These are phyloP conservation scores for Balaeniceps rex DNA, from an alignment of 2,113 vertebrate genomes.

Conservation along the genomic window DNA sequence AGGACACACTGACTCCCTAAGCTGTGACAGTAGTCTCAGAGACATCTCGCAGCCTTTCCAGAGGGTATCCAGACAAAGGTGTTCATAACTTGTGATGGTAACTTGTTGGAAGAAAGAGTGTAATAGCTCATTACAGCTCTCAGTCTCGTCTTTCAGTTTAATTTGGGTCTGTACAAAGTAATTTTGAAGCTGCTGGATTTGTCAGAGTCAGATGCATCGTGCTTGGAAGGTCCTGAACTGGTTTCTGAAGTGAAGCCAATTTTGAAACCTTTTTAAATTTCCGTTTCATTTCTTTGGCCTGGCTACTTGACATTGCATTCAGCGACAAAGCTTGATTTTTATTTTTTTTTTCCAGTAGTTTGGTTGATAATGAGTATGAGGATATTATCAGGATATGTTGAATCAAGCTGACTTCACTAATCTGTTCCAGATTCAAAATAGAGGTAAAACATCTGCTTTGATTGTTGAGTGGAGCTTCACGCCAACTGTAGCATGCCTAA, in stretches of 20 bases:
- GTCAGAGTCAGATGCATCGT: not conserved
- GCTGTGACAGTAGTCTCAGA: not conserved
- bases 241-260: not conserved
- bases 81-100: not conserved
- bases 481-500: constrained; percentile 15
- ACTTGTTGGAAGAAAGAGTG: not conserved
- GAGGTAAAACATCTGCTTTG: constrained; percentile 34
- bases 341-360: not conserved
- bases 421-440: constrained; percentile 36
- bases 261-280: not conserved
- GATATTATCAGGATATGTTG: not conserved
- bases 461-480: not conserved
- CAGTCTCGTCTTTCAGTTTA: not conserved
- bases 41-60: not conserved
- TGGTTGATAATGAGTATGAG: not conserved
- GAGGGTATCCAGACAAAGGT: not conserved
- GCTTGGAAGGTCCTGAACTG: not conserved
- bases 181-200: not conserved
- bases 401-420: not conserved
- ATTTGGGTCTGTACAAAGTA: not conserved
- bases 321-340: not conserved
- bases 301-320: not conserved
- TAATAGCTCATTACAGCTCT: not conserved
- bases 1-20: not conserved
- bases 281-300: not conserved